phyloP scores from a whole-genome alignment of 2,888 invertebrate genomes.

The Amphimallon solstitiale region DNA sequence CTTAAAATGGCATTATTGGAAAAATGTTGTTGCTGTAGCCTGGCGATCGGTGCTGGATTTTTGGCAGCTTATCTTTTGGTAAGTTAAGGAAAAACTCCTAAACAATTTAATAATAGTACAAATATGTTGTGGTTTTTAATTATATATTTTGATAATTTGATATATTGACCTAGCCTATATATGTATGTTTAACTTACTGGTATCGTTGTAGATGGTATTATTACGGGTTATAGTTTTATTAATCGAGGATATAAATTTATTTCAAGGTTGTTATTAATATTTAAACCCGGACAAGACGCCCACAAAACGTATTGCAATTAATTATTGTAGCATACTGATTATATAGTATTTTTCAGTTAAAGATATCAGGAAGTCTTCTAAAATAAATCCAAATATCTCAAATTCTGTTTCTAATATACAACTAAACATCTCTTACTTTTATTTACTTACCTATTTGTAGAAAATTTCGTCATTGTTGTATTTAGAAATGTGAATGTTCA shows the following conservation, averaged over 20 bases:
- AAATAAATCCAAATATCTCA: too few species aligned
- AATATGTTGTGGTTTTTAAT: too few species aligned
- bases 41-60: slow-evolving; percentile 63
- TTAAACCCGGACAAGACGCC: slow-evolving; percentile 23
- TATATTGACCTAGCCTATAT: too few species aligned
- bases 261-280: slow-evolving; percentile 20
- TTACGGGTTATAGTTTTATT: slow-evolving; percentile 3
- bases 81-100: slow-evolving; percentile 45
- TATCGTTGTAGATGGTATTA: background rate
- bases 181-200: background rate
- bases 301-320: slow-evolving; percentile 1
- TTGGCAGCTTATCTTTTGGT: slow-evolving; percentile 64
- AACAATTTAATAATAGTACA: background rate
- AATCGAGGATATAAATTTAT: background rate
- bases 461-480: too few species aligned
- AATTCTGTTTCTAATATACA: too few species aligned
- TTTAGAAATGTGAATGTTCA: too few species aligned
- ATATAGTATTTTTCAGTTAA: background rate
- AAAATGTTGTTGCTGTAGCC: slow-evolving; percentile 64
- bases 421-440: too few species aligned
- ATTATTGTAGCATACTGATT: background rate
- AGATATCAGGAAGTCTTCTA: too few species aligned
- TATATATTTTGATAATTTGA: too few species aligned
- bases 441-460: too few species aligned
- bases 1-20: slow-evolving; percentile 61